Evolutionary conservation across 1,140 invertebrate species (phyloP).

Genomic region (Conus betulinus): DNA sequence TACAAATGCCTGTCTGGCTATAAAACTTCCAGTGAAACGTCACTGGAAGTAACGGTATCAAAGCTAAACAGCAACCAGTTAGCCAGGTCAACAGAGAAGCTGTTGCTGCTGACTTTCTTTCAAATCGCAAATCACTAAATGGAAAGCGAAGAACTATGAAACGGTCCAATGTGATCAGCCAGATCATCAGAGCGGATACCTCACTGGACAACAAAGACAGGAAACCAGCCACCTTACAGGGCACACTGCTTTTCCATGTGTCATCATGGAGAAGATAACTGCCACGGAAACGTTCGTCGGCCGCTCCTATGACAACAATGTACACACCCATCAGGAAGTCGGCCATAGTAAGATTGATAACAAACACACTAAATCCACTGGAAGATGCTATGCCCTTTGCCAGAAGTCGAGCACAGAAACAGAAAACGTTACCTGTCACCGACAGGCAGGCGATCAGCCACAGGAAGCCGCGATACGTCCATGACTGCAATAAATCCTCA

Average conservation of each 20-base stretch:
- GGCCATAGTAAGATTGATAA: conserved; percentile 58
- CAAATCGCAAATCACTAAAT: not conserved
- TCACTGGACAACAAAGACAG: conserved; percentile 60
- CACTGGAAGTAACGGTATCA: not conserved
- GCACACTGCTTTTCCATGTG: conserved; percentile 55
- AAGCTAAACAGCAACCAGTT: not conserved
- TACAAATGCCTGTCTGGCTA: conserved; percentile 17
- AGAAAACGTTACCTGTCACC: conserved; percentile 49
- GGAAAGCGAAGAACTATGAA: conserved; percentile 47
- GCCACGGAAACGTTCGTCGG: conserved; percentile 55
- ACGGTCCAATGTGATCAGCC: conserved; percentile 62
- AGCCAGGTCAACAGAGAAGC: not conserved
- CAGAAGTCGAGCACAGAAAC: conserved; percentile 43
- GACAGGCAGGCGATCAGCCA: conserved; percentile 50
- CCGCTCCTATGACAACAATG: conserved; percentile 58
- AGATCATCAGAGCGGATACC: conserved; percentile 58
- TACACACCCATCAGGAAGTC: conserved; percentile 69
- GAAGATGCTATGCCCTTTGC: conserved; percentile 23
- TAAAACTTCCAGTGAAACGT: not conserved
- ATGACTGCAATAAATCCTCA: conserved; percentile 43
- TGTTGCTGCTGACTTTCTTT: not conserved
- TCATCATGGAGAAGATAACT: conserved; percentile 54
- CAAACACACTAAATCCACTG: conserved; percentile 48
- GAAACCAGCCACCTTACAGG: conserved; percentile 62
- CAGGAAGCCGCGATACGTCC: conserved; percentile 38